A percentile compares a stretch with the other conserved stretches of the same genome.
Evolutionary conservation across 2,113 vertebrate genomes (phyloP).

Genomic region (Martes martes): DNA sequence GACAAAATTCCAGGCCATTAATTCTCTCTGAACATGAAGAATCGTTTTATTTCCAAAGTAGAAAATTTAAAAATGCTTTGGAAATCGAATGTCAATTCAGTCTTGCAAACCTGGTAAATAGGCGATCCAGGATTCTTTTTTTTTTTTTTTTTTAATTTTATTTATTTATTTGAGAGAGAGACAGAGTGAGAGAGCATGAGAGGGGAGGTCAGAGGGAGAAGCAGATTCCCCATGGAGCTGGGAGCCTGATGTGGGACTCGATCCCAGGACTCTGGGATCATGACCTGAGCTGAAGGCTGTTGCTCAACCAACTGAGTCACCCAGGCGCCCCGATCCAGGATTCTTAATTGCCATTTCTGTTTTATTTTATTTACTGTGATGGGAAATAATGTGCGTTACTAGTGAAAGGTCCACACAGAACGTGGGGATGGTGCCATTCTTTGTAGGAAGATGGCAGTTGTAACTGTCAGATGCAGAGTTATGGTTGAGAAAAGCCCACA

Average conservation of each 20-base stretch:
- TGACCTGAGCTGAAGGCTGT: too few species aligned
- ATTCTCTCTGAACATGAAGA: constrained; percentile 26
- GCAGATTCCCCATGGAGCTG: too few species aligned
- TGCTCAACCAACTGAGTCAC: too few species aligned
- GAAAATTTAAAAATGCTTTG: constrained; percentile 21
- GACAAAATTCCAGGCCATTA: background rate
- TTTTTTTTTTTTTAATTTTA: too few species aligned
- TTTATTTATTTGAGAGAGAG: too few species aligned
- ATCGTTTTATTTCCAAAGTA: constrained; percentile 3
- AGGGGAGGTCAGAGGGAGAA: too few species aligned
- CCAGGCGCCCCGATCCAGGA: background rate
- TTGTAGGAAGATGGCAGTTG: background rate
- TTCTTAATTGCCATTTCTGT: background rate
- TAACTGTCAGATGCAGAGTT: background rate
- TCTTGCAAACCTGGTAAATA: background rate
- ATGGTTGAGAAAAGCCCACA: background rate
- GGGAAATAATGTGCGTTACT: background rate
- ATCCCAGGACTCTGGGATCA: too few species aligned
- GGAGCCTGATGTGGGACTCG: too few species aligned
- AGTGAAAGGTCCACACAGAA: background rate
- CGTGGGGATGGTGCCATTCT: background rate
- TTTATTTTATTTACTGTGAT: constrained; percentile 8
- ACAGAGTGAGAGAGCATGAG: too few species aligned
- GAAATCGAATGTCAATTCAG: background rate
- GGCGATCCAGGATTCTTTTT: background rate